Conservation (phyloP, 2,888 invertebrate species). For the Cataglyphis altisquamis region DNA sequence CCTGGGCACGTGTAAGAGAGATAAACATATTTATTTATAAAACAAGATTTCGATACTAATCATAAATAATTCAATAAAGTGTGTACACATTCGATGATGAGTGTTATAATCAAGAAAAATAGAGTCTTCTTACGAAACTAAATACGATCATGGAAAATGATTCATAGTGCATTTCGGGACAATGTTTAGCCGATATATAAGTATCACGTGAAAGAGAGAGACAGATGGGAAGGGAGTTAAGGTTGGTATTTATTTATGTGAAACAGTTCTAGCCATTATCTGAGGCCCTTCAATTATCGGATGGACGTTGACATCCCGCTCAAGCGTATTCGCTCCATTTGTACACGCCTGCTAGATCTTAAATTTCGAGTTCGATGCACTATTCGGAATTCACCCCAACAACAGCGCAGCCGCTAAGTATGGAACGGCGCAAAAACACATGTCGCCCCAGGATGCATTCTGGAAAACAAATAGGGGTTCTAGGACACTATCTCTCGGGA, state of each 20-base stretch:
- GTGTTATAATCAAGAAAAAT: conserved; percentile 6
- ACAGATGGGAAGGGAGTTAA: conserved; percentile 14
- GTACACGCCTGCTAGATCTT: conserved; percentile 1
- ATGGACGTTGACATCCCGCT: conserved; percentile 51
- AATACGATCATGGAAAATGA: conserved; percentile 55
- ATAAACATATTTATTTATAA: not conserved
- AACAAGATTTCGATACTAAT: not conserved
- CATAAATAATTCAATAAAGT: not conserved
- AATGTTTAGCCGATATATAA: conserved; percentile 33
- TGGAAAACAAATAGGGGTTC: conserved; percentile 66
- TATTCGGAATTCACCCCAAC: conserved; percentile 22
- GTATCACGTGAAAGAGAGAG: conserved; percentile 13
- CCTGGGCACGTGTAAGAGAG: not conserved
- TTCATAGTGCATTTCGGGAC: conserved; percentile 40
- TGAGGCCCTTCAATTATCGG: conserved; percentile 60
- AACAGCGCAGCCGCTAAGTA: conserved; percentile 13
- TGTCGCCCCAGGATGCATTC: conserved; percentile 54
- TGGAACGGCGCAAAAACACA: conserved; percentile 60
- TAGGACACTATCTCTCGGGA: conserved; percentile 2
- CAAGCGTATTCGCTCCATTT: conserved; percentile 29
- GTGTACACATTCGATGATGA: not conserved
- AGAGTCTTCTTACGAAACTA: conserved; percentile 21
- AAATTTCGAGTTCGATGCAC: not conserved
- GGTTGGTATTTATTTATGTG: conserved; percentile 60
- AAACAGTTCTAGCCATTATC: conserved; percentile 21